Evolutionary conservation across 2,113 vertebrate species (phyloP).

Genomic region (Alosa alosa): DNA sequence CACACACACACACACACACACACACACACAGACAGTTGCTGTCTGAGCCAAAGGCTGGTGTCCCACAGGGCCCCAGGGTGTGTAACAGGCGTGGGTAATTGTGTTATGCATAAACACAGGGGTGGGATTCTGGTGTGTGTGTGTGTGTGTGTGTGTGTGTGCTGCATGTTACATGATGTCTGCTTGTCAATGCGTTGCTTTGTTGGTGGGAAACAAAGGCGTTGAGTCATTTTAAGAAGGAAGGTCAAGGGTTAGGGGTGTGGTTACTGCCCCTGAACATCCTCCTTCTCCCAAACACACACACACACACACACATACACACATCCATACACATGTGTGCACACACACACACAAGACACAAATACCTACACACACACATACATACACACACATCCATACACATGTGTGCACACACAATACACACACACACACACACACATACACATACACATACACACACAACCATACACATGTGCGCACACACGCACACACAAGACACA

Average conservation of each 20-base stretch:
- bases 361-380: neutral
- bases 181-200: neutral
- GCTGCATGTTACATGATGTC: neutral
- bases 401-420: neutral
- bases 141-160: neutral
- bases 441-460: neutral
- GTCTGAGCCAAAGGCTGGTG: neutral
- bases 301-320: neutral
- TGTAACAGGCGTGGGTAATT: constrained; percentile 19
- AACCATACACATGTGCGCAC: too few relatives aligned
- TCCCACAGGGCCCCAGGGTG: neutral
- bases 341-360: neutral
- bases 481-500: too few relatives aligned
- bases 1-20: neutral
- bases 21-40: neutral
- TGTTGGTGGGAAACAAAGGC: neutral
- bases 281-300: neutral
- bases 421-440: neutral
- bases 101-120: constrained; percentile 5
- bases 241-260: neutral
- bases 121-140: neutral
- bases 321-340: neutral
- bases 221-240: neutral
- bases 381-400: neutral
- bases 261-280: constrained; percentile 10